Conservation (phyloP, 2,888 invertebrate genomes). For the Plagodis pulveraria region DNA sequence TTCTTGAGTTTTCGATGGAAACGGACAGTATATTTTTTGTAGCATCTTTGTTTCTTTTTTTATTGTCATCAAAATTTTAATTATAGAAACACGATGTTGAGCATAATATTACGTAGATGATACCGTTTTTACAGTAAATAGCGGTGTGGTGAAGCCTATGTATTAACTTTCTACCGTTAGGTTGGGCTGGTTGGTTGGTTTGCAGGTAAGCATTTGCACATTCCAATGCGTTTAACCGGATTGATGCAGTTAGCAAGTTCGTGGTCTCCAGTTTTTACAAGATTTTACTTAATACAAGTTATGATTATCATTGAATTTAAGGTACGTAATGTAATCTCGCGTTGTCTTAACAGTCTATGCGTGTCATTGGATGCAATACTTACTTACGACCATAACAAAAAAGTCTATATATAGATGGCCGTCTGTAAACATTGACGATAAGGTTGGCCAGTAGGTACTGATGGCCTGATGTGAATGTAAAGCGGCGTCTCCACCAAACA, state of each 20-base stretch:
- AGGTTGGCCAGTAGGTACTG: too few relatives aligned
- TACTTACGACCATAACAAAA: too few relatives aligned
- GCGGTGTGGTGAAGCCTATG: constrained; percentile 13
- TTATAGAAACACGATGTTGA: too few relatives aligned
- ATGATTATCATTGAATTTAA: background rate
- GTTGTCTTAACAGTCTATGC: background rate
- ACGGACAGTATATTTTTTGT: too few relatives aligned
- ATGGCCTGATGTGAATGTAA: too few relatives aligned
- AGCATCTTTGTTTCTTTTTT: too few relatives aligned
- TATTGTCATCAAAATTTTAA: too few relatives aligned
- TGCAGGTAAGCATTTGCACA: constrained; percentile 23
- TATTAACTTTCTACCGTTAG: constrained; percentile 27
- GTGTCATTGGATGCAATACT: too few relatives aligned
- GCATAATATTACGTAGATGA: background rate
- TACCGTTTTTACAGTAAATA: constrained; percentile 13
- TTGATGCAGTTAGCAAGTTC: constrained; percentile 22
- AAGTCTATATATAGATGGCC: too few relatives aligned
- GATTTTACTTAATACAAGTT: background rate
- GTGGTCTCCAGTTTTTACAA: constrained; percentile 8
- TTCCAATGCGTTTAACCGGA: constrained; percentile 26
- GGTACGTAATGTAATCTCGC: background rate
- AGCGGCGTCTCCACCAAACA: too few relatives aligned
- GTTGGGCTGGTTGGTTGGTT: constrained; percentile 13
- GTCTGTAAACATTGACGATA: too few relatives aligned
- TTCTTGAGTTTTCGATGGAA: too few relatives aligned